Conservation (phyloP, 2,888 invertebrate genomes). For the Priocnemis perturbator region DNA sequence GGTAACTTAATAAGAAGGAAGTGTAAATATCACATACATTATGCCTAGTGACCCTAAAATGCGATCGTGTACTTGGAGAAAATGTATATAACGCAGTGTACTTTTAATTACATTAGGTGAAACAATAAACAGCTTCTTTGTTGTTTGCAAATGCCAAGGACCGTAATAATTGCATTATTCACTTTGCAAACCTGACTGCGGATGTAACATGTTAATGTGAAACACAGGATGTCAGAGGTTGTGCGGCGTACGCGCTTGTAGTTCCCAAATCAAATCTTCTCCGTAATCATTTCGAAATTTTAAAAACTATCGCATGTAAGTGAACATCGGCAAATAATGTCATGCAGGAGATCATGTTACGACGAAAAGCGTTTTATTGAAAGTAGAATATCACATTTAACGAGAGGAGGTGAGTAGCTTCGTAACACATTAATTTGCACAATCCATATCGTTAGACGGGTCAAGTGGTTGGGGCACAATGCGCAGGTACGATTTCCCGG, state of each 20-base stretch:
- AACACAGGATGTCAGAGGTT: constrained; percentile 24
- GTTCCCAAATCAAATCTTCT: neutral
- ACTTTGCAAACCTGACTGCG: constrained; percentile 10
- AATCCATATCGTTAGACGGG: constrained; percentile 5
- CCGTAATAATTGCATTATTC: constrained; percentile 42
- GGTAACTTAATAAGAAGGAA: constrained; percentile 66
- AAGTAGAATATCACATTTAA: no score
- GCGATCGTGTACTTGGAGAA: constrained; percentile 72
- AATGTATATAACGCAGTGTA: constrained; percentile 75
- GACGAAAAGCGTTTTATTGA: no score
- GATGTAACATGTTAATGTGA: constrained; percentile 1
- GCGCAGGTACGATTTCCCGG: constrained; percentile 90
- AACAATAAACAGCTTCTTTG: constrained; percentile 75
- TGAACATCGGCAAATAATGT: constrained; percentile 16
- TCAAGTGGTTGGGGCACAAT: constrained; percentile 80
- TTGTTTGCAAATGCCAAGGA: constrained; percentile 71
- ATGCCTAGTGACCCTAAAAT: constrained; percentile 71
- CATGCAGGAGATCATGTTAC: no score
- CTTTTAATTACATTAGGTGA: constrained; percentile 74
- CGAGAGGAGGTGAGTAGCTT: no score
- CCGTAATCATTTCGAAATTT: no score
- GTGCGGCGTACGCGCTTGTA: constrained; percentile 26
- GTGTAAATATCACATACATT: constrained; percentile 72
- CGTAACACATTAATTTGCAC: no score
- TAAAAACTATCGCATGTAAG: no score